A percentile compares a stretch with the other conserved stretches of the same genome.
Evolutionary conservation across 2,888 invertebrate species (phyloP).

Genomic region (Ophion obscuratus): DNA sequence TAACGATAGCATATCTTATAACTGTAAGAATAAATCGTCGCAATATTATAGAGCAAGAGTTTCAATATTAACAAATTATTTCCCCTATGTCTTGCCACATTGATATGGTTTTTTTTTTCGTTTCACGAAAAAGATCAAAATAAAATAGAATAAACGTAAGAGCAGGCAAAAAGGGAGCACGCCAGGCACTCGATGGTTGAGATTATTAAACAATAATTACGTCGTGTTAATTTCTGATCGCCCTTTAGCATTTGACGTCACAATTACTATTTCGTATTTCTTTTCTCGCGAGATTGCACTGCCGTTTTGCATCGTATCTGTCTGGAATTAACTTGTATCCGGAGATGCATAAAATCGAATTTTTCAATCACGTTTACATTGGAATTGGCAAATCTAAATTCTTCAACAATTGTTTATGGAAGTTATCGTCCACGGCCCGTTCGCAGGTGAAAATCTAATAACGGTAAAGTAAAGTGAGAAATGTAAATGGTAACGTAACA

Average conservation of each 20-base stretch:
- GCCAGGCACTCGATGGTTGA: constrained; percentile 4
- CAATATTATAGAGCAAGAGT: constrained; percentile 64
- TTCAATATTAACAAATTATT: constrained; percentile 18
- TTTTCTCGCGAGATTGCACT: not conserved
- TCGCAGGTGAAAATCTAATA: not conserved
- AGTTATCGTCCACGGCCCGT: too few relatives aligned
- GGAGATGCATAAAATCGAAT: constrained; percentile 2
- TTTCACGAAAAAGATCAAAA: not conserved
- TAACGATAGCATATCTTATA: constrained; percentile 71
- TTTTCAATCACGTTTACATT: not conserved
- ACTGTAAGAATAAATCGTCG: constrained; percentile 68
- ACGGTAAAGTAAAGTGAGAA: not conserved
- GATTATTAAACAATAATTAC: constrained; percentile 26
- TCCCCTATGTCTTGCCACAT: constrained; percentile 3
- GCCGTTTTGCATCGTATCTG: too few relatives aligned
- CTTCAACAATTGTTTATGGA: too few relatives aligned
- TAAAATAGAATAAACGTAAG: not conserved
- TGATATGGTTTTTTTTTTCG: constrained; percentile 16
- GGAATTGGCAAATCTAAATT: too few relatives aligned
- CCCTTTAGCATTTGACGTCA: not conserved
- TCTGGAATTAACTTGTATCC: not conserved
- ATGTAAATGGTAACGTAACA: not conserved
- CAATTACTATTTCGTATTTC: not conserved
- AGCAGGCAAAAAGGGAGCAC: constrained; percentile 6
- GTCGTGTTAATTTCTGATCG: not conserved